Conservation (phyloP, 2,113 vertebrate genomes). For the Zosterops japonicus region DNA sequence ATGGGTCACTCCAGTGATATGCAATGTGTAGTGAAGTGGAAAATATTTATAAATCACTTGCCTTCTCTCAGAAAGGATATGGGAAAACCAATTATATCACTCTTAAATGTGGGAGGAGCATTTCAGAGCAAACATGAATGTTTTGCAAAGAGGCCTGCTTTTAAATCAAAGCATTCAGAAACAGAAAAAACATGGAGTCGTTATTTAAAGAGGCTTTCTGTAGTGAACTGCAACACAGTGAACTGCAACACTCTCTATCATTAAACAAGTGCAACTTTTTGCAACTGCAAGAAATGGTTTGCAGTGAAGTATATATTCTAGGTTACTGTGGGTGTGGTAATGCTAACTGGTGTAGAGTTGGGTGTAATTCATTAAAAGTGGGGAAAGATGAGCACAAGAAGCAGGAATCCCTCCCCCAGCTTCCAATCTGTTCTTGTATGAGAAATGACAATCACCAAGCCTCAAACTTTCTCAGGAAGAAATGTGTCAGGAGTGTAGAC, state of each 20-base stretch:
- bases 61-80: neutral
- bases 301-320: neutral
- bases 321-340: neutral
- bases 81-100: neutral
- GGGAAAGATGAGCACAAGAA: neutral
- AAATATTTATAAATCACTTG: slow-evolving; percentile 34
- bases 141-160: neutral
- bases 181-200: neutral
- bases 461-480: neutral
- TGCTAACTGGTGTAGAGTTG: neutral
- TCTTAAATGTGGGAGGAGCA: neutral
- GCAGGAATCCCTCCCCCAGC: neutral
- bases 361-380: neutral
- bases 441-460: neutral
- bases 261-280: neutral
- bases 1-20: neutral
- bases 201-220: neutral
- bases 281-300: neutral
- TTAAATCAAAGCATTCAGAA: neutral
- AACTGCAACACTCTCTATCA: neutral
- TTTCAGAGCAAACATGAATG: neutral
- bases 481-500: neutral
- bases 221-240: neutral
- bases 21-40: neutral
- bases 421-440: neutral